Evolutionary conservation across 2,797 vertebrate genomes (phyloP), one percentile per base, ranked within the genome.

Genomic region (Tapirus indicus): DNA sequence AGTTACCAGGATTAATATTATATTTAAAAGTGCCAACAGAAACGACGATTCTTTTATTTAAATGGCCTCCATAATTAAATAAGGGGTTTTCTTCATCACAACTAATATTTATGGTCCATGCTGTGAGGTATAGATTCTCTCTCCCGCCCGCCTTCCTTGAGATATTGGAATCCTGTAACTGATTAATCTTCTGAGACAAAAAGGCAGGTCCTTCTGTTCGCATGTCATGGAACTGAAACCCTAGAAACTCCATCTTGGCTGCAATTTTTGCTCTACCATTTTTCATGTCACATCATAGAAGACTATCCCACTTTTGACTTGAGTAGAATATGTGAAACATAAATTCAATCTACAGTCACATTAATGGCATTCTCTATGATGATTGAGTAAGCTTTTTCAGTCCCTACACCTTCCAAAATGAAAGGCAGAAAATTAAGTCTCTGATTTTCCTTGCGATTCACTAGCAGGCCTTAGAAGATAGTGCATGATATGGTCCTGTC

Each of bases 1-100:
- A 52, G 75, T 96, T 52, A 90, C 88, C 68, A 52, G 94, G 85
- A 96, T 97, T 97, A 97, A 94, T 96, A 79, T 83, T 95, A 97
- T 96, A 94, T 97, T 98, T 96, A 25, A 64, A 32, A 96, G 49
- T 97, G 80, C 89, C 97, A 96, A 97, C 66, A 0, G 27, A 97
- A 97, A 98, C 69, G 92, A 95, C 5, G 9, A 44, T 78, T 77
- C 64, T 95, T 98, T 97, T 91, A 77, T 4, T 92, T 62, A 71
- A 96, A 94, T 74, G 21, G 71, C 92, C 84, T 92, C 21, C 58
- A 17, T 95, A 87, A 66, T 60, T 89, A 74, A 54, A 41, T 66
- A 94, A 21, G 52, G 91, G 47, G 49, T 27, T 71, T 97, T 98
- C 62, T 94, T 12, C 38, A 10, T 0, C 72, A 38, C n/a, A 83